Conservation (phyloP, 2,797 vertebrate genomes). For the Hemitrygon akajei region DNA sequence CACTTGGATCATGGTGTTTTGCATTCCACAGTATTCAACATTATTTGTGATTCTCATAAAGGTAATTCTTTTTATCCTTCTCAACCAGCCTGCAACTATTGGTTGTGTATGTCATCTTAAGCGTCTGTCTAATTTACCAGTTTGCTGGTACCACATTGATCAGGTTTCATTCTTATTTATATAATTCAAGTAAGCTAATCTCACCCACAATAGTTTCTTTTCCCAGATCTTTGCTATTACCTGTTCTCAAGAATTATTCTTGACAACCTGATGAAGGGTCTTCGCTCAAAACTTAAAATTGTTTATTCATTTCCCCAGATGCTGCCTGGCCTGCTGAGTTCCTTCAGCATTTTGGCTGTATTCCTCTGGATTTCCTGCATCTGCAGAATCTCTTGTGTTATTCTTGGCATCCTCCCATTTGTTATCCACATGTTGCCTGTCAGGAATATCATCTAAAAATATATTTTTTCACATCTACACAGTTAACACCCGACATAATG, state of each 20-base stretch:
- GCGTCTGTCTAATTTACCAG: background rate
- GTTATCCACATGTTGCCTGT: background rate
- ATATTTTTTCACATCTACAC: background rate
- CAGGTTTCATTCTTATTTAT: background rate
- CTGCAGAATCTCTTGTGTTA: background rate
- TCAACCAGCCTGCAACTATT: too few relatives aligned
- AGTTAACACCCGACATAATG: background rate
- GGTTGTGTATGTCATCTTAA: background rate
- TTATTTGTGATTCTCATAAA: too few relatives aligned
- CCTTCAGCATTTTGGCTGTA: too few relatives aligned
- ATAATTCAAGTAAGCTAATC: too few relatives aligned
- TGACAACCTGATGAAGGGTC: too few relatives aligned
- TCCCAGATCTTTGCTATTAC: background rate
- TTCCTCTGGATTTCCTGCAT: too few relatives aligned
- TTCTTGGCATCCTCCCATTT: background rate
- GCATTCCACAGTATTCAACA: too few relatives aligned
- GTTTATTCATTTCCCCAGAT: too few relatives aligned
- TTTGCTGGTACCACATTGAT: background rate
- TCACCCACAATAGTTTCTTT: background rate
- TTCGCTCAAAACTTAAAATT: too few relatives aligned
- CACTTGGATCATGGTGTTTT: too few relatives aligned
- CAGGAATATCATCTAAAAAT: background rate
- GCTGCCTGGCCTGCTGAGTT: too few relatives aligned
- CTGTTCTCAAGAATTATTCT: too few relatives aligned
- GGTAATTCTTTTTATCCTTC: background rate